Percentiles rank a stretch among this genome's conserved stretches.
These are phyloP conservation scores for Naja naja DNA, from an alignment of 2,113 vertebrate genomes.

Conservation along the genomic window DNA sequence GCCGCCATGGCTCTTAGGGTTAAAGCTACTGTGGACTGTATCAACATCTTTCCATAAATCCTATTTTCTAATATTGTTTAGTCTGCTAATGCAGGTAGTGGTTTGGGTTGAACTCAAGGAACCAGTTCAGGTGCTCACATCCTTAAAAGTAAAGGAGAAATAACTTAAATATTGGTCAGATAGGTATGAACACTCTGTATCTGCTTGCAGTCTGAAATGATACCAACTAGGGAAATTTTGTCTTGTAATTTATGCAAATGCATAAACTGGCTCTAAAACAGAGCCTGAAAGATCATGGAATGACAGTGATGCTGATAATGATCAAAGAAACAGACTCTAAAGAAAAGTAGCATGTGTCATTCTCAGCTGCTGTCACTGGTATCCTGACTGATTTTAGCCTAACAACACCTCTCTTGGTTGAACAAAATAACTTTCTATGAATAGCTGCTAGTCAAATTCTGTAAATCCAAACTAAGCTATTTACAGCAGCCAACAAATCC, in stretches of 20 bases:
- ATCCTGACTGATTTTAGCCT: rapidly evolving
- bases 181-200: not conserved
- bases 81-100: not conserved
- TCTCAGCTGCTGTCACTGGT: conserved; percentile 37
- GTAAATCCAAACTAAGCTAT: conserved; percentile 19
- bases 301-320: not conserved
- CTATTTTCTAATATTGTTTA: not conserved
- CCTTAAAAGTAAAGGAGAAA: not conserved
- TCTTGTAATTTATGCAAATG: not conserved
- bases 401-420: not conserved
- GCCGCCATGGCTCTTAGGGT: too few species aligned
- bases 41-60: not conserved
- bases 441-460: conserved; percentile 35
- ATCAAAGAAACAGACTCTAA: rapidly evolving
- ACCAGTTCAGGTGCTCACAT: not conserved
- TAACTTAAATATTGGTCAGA: not conserved
- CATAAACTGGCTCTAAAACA: not conserved
- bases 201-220: not conserved
- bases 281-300: not conserved
- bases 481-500: conserved; percentile 17
- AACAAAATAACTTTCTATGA: conserved; percentile 23
- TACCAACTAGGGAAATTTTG: not conserved
- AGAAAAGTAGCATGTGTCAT: not conserved
- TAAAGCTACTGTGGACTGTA: not conserved
- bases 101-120: not conserved